Percentiles rank a stretch among this genome's conserved stretches.
Conservation (phyloP, 2,113 vertebrate genomes). For the Scartelaos histophorus region DNA sequence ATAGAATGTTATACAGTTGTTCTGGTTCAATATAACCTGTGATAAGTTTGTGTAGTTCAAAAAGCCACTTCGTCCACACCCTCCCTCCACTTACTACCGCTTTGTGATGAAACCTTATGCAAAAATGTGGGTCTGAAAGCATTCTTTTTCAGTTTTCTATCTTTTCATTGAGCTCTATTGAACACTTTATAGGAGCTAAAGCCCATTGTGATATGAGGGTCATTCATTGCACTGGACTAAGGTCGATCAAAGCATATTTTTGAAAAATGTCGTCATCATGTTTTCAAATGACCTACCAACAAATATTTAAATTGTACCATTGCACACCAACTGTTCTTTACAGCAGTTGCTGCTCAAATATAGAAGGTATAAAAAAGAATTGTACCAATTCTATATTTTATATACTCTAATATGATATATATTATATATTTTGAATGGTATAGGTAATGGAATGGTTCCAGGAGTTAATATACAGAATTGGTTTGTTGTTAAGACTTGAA, state of each 20-base stretch:
- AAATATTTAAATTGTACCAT: conserved; percentile 75
- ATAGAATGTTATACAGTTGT: conserved; percentile 99
- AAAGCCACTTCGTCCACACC: conserved; percentile 82
- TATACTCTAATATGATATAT: conserved; percentile 79
- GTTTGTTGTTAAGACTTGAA: conserved; percentile 75
- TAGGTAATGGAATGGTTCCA: conserved; percentile 78
- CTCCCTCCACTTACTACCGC: conserved; percentile 84
- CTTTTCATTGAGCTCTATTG: conserved; percentile 65
- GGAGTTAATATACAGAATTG: conserved; percentile 73
- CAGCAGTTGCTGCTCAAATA: conserved; percentile 75
- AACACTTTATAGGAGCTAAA: conserved; percentile 64
- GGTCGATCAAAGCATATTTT: conserved; percentile 73
- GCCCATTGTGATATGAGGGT: conserved; percentile 74
- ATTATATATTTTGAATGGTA: conserved; percentile 84
- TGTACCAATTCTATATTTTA: conserved; percentile 83
- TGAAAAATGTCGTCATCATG: conserved; percentile 68
- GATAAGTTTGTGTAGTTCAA: conserved; percentile 99
- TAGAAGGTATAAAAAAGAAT: conserved; percentile 77
- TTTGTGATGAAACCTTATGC: conserved; percentile 86
- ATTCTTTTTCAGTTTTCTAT: conserved; percentile 75
- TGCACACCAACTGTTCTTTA: conserved; percentile 76
- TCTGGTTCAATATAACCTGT: conserved; percentile 99
- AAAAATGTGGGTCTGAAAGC: conserved; percentile 84
- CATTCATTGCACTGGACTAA: conserved; percentile 80
- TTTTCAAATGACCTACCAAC: conserved; percentile 76